Evolutionary conservation across 2,797 vertebrate species (phyloP).

Genomic region (Leptatherina wallacei): DNA sequence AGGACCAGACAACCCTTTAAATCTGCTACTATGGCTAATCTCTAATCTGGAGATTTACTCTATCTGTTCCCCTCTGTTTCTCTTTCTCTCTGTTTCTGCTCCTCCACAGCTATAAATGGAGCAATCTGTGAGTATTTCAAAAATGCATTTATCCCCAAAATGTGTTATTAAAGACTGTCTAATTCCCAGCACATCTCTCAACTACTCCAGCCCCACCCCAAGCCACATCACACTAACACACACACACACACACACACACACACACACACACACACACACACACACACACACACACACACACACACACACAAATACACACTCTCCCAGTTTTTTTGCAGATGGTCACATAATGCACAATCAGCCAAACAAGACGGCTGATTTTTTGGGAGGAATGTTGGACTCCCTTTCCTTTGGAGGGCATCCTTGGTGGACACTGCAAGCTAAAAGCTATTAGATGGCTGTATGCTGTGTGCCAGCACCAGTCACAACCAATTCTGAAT

Average conservation of each 20-base stretch:
- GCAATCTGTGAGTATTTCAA: slow-evolving; percentile 81
- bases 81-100: slow-evolving; percentile 69
- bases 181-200: slow-evolving; percentile 70
- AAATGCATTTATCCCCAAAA: slow-evolving; percentile 81
- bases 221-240: slow-evolving; percentile 14
- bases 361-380: slow-evolving; percentile 84
- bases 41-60: slow-evolving; percentile 88
- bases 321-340: slow-evolving; percentile 78
- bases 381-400: slow-evolving; percentile 73
- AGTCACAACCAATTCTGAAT: slow-evolving; percentile 58
- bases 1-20: slow-evolving; percentile 80
- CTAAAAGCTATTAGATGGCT: slow-evolving; percentile 63
- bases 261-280: slow-evolving; percentile 30
- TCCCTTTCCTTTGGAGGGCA: slow-evolving; percentile 69
- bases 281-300: too few species aligned
- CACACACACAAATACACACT: too few species aligned
- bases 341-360: slow-evolving; percentile 86
- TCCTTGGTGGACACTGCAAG: slow-evolving; percentile 69
- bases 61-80: slow-evolving; percentile 73
- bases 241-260: slow-evolving; percentile 22
- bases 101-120: slow-evolving; percentile 76
- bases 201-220: slow-evolving; percentile 41
- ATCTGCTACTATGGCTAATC: slow-evolving; percentile 84
- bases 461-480: slow-evolving; percentile 52
- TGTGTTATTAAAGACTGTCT: slow-evolving; percentile 82